A percentile compares a stretch with the other conserved stretches of the same genome.
phyloP scores from a whole-genome alignment of 2,888 invertebrate genomes.

The Pheosia gnoma region DNA sequence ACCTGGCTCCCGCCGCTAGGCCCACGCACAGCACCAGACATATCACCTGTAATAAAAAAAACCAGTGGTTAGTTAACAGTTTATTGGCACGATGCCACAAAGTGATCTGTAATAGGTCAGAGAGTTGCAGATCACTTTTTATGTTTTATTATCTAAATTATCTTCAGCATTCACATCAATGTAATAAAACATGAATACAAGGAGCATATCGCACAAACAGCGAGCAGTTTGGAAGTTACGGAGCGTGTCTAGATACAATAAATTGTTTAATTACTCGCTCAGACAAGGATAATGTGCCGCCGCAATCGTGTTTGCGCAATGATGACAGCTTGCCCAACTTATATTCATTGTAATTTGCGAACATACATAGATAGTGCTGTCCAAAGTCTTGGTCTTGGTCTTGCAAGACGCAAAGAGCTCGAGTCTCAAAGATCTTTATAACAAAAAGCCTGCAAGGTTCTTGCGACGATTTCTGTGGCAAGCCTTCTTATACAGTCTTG shows the following conservation, averaged over 20 bases:
- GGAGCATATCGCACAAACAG: not conserved
- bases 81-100: too few species aligned
- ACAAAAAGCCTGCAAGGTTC: too few species aligned
- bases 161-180: not conserved
- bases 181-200: not conserved
- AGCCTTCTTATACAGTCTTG: too few species aligned
- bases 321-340: not conserved
- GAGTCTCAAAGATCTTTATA: too few species aligned
- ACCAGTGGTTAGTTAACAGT: constrained; percentile 2
- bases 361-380: not conserved
- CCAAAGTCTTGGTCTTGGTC: not conserved
- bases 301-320: not conserved
- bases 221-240: not conserved
- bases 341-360: constrained; percentile 3
- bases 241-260: constrained; percentile 1
- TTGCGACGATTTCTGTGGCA: too few species aligned
- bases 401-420: too few species aligned
- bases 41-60: constrained; percentile 59
- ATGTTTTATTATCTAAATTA: not conserved
- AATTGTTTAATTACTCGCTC: constrained; percentile 2
- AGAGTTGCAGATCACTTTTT: too few species aligned
- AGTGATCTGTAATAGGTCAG: too few species aligned
- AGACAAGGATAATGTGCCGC: constrained; percentile 6
- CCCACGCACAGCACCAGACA: constrained; percentile 61
- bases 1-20: constrained; percentile 60